A percentile compares a stretch with the other conserved stretches of the same genome.
These are phyloP conservation scores for Kryptolebias marmoratus DNA, from an alignment of 2,113 vertebrate genomes.

Conservation along the genomic window DNA sequence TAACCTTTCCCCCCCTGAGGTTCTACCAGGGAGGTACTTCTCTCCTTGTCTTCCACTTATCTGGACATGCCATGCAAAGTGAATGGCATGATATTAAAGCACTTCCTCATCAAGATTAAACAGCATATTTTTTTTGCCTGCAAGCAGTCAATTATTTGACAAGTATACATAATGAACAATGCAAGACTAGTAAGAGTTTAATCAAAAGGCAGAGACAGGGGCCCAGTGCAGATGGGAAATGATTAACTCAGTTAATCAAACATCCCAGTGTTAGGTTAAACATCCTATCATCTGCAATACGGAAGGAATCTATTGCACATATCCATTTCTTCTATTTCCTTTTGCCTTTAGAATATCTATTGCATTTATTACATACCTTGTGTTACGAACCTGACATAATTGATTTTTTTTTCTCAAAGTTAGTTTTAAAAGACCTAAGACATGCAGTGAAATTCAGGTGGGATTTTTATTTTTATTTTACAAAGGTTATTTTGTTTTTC, in stretches of 20 bases:
- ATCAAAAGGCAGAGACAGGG: conserved; percentile 76
- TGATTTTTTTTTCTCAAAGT: background rate
- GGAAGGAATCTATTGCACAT: conserved; percentile 62
- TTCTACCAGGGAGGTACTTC: conserved; percentile 23
- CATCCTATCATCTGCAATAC: conserved; percentile 74
- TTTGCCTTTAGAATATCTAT: conserved; percentile 59
- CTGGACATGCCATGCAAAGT: conserved; percentile 64
- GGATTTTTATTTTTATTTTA: conserved; percentile 14
- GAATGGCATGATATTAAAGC: conserved; percentile 78
- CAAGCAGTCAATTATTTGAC: conserved; percentile 79
- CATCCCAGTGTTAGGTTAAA: conserved; percentile 77
- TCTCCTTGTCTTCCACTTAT: conserved; percentile 23
- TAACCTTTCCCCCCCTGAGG: conserved; percentile 52
- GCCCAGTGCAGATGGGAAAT: conserved; percentile 77
- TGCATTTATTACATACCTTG: conserved; percentile 63
- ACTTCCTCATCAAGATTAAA: conserved; percentile 77
- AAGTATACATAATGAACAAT: conserved; percentile 80
- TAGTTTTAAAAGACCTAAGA: background rate
- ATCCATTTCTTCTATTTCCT: conserved; percentile 66
- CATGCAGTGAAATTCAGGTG: background rate
- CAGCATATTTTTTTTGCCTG: conserved; percentile 69
- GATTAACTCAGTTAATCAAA: conserved; percentile 82
- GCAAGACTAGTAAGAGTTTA: conserved; percentile 78
- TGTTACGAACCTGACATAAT: conserved; percentile 37
- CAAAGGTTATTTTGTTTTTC: conserved; percentile 40